Percentiles rank a stretch among this genome's conserved stretches.
These are phyloP conservation scores for Malacoraja senta DNA, from an alignment of 2,797 vertebrate genomes.

Conservation along the genomic window DNA sequence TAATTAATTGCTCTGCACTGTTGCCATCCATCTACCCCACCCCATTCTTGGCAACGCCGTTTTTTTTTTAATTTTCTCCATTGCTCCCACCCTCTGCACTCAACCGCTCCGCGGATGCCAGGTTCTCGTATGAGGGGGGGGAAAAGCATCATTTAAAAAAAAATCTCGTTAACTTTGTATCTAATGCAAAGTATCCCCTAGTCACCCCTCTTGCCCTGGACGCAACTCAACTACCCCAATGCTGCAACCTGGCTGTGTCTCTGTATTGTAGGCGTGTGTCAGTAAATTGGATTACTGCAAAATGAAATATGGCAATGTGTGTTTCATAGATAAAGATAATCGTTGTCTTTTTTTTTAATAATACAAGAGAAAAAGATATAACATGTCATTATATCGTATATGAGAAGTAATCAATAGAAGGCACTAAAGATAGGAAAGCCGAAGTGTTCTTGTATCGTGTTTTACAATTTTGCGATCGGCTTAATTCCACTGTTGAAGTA, in stretches of 20 bases:
- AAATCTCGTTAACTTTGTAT: not conserved
- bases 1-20: not conserved
- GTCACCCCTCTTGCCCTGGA: too few relatives aligned
- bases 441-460: not conserved
- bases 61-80: not conserved
- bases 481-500: not conserved
- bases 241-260: not conserved
- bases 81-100: too few relatives aligned
- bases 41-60: not conserved
- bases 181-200: not conserved
- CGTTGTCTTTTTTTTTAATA: not conserved
- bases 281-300: conserved; percentile 5
- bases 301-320: not conserved
- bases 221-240: not conserved
- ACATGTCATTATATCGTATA: not conserved
- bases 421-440: not conserved
- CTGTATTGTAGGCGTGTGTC: not conserved
- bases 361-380: not conserved
- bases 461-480: not conserved
- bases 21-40: not conserved
- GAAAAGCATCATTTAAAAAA: too few relatives aligned
- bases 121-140: too few relatives aligned
- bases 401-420: not conserved
- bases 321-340: not conserved
- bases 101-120: not conserved